These are phyloP conservation scores for Tachypleus tridentatus DNA, from an alignment of 1,140 invertebrate genomes.

Conservation along the genomic window DNA sequence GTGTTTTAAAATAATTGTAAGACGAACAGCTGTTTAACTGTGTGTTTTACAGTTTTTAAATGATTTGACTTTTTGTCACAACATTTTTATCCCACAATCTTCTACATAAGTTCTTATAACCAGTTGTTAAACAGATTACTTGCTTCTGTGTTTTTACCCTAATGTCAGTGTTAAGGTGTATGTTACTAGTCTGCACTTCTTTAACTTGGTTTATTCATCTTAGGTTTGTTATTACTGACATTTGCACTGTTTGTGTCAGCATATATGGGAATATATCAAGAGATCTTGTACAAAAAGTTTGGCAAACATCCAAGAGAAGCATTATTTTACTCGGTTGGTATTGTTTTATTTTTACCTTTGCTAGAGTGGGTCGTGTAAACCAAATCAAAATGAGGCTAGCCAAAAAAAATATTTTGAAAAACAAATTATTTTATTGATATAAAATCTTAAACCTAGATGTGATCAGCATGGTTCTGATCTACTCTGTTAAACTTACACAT, in stretches of 20 bases:
- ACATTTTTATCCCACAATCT: no score
- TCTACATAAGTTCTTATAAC: no score
- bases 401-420: neutral
- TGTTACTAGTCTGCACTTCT: no score
- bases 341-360: constrained; percentile 5
- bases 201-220: constrained; percentile 22
- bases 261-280: constrained; percentile 93
- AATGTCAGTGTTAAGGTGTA: no score
- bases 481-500: neutral
- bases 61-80: no score
- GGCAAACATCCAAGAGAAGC: constrained; percentile 93
- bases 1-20: no score
- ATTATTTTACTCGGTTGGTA: constrained; percentile 69
- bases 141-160: no score
- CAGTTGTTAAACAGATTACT: no score
- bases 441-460: neutral
- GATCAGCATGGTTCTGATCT: neutral
- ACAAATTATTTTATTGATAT: constrained; percentile 7
- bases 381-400: neutral
- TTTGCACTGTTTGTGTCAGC: constrained; percentile 85
- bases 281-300: constrained; percentile 67
- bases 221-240: constrained; percentile 70
- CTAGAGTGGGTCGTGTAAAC: neutral
- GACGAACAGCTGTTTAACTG: no score
- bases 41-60: no score